Evolutionary conservation across 2,888 invertebrate species (phyloP), one percentile per base, ranked within the genome.

Genomic region (Lithophane leautieri): DNA sequence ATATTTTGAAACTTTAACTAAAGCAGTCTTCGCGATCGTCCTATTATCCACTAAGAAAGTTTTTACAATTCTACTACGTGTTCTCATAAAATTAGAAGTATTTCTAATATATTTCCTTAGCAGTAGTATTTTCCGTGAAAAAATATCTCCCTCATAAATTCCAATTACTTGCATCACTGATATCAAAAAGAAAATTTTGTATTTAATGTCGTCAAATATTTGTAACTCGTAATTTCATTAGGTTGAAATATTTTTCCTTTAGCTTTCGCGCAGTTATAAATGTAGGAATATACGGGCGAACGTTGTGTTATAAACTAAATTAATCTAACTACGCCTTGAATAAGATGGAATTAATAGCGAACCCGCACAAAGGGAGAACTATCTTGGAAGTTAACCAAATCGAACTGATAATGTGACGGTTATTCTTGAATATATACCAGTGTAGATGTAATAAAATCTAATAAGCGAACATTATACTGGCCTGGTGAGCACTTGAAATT

Each of bases 131-230:
- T 22, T 47, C 4, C 2, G 16, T 50, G 9, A 22, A 4, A 50
- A 81, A 80, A 28, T 19, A 50, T 19, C 11, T 58, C 14, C 4
- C 19, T 56, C 4, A 40, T 28, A 19, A 67, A 66, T 52, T 60
- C 19, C n/a, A 81, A 69, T 75, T 75, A 67, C 70, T 52, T 47
- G 44, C 25, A 72, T 70, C 44, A 34, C n/a, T 52, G 61, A 60
- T 22, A 58, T 76, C 66, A 52, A 80, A 83, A 72, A 60, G 58
- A 40, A 73, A 54, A 28, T 71, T 28, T 19, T 28, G 47, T 52
- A 68, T 68, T 75, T 50, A 47, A 16, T 22, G 19, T 1, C 28
- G 34, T 40, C 76, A 74, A 76, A 83, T 72, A 67, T 79, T 83
- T 72, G 54, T 16, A 56, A 71, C 19, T 65, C 63, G 50, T 62